A percentile compares a stretch with the other conserved stretches of the same genome.
Conservation (phyloP, 2,113 vertebrate genomes). For the Atrichornis clamosus region DNA sequence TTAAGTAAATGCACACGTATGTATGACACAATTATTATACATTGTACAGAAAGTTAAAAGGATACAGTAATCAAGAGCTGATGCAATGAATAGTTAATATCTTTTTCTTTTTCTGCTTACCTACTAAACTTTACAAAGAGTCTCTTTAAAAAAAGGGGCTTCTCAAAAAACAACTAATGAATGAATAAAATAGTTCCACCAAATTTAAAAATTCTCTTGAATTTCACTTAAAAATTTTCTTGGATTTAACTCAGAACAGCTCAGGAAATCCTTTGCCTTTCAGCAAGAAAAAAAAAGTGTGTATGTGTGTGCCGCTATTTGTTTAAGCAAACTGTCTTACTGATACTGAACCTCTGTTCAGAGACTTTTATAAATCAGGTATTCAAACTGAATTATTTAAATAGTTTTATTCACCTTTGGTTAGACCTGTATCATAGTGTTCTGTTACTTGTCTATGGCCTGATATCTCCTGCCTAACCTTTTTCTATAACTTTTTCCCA, state of each 20-base stretch:
- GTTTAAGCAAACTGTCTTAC: neutral
- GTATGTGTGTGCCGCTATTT: neutral
- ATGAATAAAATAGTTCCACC: neutral
- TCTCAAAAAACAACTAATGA: neutral
- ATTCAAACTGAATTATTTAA: neutral
- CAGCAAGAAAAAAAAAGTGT: fast-evolving
- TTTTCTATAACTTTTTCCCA: neutral
- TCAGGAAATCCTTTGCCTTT: neutral
- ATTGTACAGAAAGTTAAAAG: neutral
- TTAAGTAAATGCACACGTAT: neutral
- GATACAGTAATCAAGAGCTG: neutral
- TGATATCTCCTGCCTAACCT: neutral
- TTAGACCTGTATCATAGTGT: neutral
- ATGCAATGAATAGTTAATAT: neutral
- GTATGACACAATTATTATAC: neutral
- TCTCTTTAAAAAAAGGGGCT: neutral
- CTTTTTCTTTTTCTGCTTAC: neutral
- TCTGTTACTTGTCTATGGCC: neutral
- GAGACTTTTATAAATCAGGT: neutral
- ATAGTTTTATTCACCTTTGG: neutral
- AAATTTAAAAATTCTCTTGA: neutral
- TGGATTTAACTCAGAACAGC: neutral
- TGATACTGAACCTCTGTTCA: neutral
- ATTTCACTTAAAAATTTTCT: neutral
- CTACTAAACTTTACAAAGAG: neutral